Base-by-base conservation (phyloP, 2,888 invertebrate genomes). In the Athrips mouffetella region DNA sequence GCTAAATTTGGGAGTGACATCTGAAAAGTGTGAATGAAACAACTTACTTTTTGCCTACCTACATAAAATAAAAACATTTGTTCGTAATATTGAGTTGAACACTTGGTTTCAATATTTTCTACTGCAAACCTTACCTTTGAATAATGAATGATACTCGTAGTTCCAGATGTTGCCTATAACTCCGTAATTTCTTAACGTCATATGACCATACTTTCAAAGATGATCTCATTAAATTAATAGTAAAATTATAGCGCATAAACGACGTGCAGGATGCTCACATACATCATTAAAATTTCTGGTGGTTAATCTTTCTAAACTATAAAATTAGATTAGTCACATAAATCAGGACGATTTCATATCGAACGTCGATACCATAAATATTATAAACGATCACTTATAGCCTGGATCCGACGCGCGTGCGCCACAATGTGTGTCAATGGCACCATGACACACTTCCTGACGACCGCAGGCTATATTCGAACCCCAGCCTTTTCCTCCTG, bases 361-460 rank as follows among this genome's bases (percentile, higher is more conserved):
- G 40, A 18, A 18, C 20, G 33, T 44, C 33, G 20, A 48, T 44
- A 46, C 31, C 40, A 15, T 47, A 55, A 47, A 46, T 40, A 45
- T 49, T 53, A 52, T 51, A 52, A 52, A 47, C 50, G 51, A 64
- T 70, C 57, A 62, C 59, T 61, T 54, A 62, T 61, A 54, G 66
- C 67, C 71, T 65, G 69, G 71, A 67, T 69, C 63, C 66, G 58
- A 47, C 60, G 67, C 62, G 71, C 80, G 75, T 76, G 79, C 73
- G 70, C 59, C 62, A 60, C 76, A 78, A 86, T 85, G 83, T 85
- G 59, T 83, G 85, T 63, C 85, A 78, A n/a, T 65, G 86, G 72
- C 86, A 85, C 75, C 76, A 70, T 86, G 80, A 79, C 87, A 83
- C 76, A 78, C 77, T 79, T 87, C 77, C 70, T 60, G 64, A 63